A percentile compares a stretch with the other conserved stretches of the same genome.
phyloP scores from a whole-genome alignment of 2,113 vertebrate genomes.

The Poecile atricapillus region DNA sequence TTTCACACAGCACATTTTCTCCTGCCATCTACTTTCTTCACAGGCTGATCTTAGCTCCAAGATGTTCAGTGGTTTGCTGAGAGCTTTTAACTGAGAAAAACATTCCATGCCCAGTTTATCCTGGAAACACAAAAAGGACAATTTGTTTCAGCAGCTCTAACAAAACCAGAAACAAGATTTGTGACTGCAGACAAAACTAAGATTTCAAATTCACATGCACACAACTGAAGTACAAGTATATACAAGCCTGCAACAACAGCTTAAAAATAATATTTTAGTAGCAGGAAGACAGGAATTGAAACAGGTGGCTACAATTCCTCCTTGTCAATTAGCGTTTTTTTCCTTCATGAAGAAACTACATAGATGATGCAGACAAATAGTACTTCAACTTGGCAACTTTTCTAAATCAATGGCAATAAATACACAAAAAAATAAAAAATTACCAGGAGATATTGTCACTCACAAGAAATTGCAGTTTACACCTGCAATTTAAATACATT shows the following conservation, averaged over 20 bases:
- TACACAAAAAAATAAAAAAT: not conserved
- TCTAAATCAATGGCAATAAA: not conserved
- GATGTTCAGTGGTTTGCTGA: conserved; percentile 79
- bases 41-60: conserved; percentile 64
- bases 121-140: conserved; percentile 63
- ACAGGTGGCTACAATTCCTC: not conserved
- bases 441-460: not conserved
- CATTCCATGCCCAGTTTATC: conserved; percentile 82
- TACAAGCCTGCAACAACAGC: not conserved
- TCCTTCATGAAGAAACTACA: not conserved
- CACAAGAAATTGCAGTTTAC: not conserved
- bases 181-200: not conserved
- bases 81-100: conserved; percentile 74
- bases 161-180: not conserved
- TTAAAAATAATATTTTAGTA: not conserved
- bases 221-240: not conserved
- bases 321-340: not conserved
- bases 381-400: not conserved
- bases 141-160: not conserved
- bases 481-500: not conserved
- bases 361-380: not conserved
- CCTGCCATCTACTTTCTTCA: conserved; percentile 66
- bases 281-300: not conserved
- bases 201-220: not conserved
- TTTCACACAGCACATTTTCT: conserved; percentile 80